Conservation (phyloP, 37 sponge, comb jelly and placozoan genomes). For the Halichondria panicea region DNA sequence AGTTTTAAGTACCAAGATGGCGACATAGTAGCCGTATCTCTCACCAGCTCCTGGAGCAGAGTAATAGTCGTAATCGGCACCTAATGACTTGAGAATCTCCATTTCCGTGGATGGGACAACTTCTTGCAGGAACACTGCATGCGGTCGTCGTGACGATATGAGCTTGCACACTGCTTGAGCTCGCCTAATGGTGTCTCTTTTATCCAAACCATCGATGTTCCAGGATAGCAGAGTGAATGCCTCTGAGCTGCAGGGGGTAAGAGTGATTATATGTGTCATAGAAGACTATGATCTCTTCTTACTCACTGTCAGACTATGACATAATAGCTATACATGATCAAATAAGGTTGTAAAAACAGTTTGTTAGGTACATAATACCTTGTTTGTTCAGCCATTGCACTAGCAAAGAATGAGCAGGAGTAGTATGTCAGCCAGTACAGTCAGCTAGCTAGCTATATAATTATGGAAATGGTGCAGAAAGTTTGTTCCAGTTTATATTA, state of each 20-base stretch:
- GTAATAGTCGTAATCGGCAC: slow-evolving; percentile 30
- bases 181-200: slow-evolving; percentile 24
- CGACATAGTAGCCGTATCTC: slow-evolving; percentile 58
- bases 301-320: neutral
- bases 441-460: neutral
- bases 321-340: neutral
- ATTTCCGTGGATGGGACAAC: slow-evolving; percentile 34
- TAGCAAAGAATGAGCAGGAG: neutral
- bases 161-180: slow-evolving; percentile 45
- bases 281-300: no score
- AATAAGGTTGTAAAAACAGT: no score
- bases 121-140: slow-evolving; percentile 79
- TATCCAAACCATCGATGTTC: slow-evolving; percentile 91
- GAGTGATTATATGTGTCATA: no score
- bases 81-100: slow-evolving; percentile 11
- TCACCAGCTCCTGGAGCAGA: neutral
- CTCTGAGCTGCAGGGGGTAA: no score
- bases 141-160: slow-evolving; percentile 36
- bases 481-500: no score
- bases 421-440: neutral
- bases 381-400: neutral
- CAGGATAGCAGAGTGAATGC: slow-evolving; percentile 75
- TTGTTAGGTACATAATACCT: neutral
- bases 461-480: no score
- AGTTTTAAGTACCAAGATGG: slow-evolving; percentile 48